Base-by-base conservation (phyloP, 2,888 invertebrate species). In the Herminia tarsipennalis region DNA sequence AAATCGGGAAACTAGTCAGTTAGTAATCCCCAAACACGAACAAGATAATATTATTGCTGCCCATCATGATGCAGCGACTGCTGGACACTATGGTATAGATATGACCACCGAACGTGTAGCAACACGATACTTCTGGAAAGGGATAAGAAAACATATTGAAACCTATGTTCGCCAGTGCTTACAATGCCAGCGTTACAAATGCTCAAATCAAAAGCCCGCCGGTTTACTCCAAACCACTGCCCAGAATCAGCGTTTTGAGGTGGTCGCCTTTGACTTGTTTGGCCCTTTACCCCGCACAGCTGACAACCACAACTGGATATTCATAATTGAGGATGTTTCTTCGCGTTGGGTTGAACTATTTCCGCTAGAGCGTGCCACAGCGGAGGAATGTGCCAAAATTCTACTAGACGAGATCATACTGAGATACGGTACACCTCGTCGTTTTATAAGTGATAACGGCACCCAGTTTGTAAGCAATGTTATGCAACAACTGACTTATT, bases 101-200 rank as follows among this genome's bases (percentile, higher is more conserved):
- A 47, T 37, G 18, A 73, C 70, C 0, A 9, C 52, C 0, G 24
- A 50, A 5, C 33, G 51, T 5, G 70, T 73, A 3, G 2, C 32
- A 0, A 12, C 10, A 0, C 33, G 63, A 0, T 74, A 66, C 18
- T 73, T 47, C 35, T 77, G 68, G 66, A 37, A 37, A 2, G 67
- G 64, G 0, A 70, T 79, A 70, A 14, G 69, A 12, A 40, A 37
- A 1, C 55, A 61, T 3, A 47, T 78, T 1, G 34, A 20, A 4
- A 40, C 48, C 0, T 65, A 76, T 20, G 44, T 74, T 0, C 43
- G 46, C 5, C 35, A 49, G 0, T 78, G 77, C 22, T 8, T 55
- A 0, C 41, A 59, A 5, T 81, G 76, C 39, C 76, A 78, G 40
- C 21, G 66, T 0, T 79, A 75, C 28, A 79, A 79, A 32, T 49